These are phyloP conservation scores for Cataglyphis cursor DNA, from an alignment of 2,888 invertebrate genomes.

Conservation along the genomic window DNA sequence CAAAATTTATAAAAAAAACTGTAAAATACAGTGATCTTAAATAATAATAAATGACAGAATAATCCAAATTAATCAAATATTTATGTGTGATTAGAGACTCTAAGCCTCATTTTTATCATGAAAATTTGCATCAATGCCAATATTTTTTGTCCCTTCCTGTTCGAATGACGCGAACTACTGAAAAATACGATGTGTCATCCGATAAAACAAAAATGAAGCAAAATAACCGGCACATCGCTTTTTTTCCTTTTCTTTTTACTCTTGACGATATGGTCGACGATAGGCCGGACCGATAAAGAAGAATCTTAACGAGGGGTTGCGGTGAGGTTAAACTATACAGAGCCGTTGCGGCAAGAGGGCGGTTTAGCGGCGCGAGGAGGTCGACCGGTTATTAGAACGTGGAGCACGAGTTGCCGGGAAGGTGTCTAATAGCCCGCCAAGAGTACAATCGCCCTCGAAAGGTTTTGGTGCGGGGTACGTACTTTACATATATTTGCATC, in stretches of 20 bases:
- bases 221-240: constrained; percentile 34
- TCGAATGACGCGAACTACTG: constrained; percentile 16
- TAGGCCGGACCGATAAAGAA: constrained; percentile 79
- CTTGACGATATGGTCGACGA: constrained; percentile 72
- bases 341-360: constrained; percentile 57
- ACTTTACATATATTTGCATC: constrained; percentile 86
- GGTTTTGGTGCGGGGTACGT: constrained; percentile 71
- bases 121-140: not conserved
- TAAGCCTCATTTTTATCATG: not conserved
- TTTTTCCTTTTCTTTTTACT: constrained; percentile 52
- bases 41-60: not conserved
- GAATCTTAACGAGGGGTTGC: constrained; percentile 82
- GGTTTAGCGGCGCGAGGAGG: constrained; percentile 51
- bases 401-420: constrained; percentile 81
- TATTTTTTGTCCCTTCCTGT: constrained; percentile 10
- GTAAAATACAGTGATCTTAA: not conserved
- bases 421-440: constrained; percentile 85
- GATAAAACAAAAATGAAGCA: constrained; percentile 35
- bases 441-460: constrained; percentile 82
- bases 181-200: constrained; percentile 28
- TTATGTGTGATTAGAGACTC: not conserved
- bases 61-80: constrained; percentile 24
- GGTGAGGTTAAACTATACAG: constrained; percentile 76
- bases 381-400: constrained; percentile 71
- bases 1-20: constrained; percentile 4